Percentiles rank a stretch among this genome's conserved stretches.
Evolutionary conservation across 2,888 invertebrate genomes (phyloP).

Genomic region (Acheta domesticus): DNA sequence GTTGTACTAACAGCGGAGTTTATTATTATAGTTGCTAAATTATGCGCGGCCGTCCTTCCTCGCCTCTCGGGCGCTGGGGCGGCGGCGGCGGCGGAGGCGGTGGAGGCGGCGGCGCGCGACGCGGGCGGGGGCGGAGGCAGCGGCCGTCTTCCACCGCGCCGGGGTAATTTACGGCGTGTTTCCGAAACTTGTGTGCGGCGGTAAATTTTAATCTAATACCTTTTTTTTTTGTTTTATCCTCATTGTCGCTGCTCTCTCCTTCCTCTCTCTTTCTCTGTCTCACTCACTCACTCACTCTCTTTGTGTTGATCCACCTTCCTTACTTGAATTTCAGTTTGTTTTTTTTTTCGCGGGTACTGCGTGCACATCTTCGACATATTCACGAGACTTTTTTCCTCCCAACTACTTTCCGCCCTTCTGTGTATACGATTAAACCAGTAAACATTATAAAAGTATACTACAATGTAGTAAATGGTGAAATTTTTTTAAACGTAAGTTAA

Average conservation of each 20-base stretch:
- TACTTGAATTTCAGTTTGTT: too few relatives aligned
- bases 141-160: not conserved
- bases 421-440: too few relatives aligned
- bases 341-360: too few relatives aligned
- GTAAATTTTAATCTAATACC: slow-evolving; percentile 18
- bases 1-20: slow-evolving; percentile 2
- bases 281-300: too few relatives aligned
- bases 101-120: not conserved
- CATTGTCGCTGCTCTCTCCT: not conserved
- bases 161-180: slow-evolving; percentile 4
- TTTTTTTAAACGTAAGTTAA: too few relatives aligned
- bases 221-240: not conserved
- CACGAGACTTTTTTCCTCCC: too few relatives aligned
- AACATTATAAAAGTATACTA: too few relatives aligned
- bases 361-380: too few relatives aligned
- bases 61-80: not conserved
- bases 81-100: not conserved
- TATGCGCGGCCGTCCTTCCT: not conserved
- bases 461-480: too few relatives aligned
- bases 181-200: not conserved
- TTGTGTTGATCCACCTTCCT: too few relatives aligned
- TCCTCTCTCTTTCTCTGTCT: not conserved
- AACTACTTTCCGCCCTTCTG: too few relatives aligned
- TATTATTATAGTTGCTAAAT: slow-evolving; percentile 18
- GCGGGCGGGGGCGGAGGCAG: not conserved